Percentiles rank a stretch among this genome's conserved stretches.
These are phyloP conservation scores for Seriola quinqueradiata DNA, from an alignment of 2,113 vertebrate genomes.

Conservation along the genomic window DNA sequence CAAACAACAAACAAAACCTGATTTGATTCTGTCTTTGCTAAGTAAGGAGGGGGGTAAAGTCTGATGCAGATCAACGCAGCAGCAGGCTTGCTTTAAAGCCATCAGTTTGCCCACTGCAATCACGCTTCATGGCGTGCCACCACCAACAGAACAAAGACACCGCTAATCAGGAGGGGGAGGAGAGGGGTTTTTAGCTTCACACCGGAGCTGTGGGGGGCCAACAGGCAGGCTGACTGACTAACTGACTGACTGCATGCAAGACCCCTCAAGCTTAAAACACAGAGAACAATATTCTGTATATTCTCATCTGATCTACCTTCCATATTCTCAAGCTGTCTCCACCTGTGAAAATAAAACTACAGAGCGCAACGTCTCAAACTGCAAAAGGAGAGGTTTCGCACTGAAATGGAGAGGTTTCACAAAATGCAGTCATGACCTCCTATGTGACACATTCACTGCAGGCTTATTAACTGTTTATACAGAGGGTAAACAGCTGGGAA, in stretches of 20 bases:
- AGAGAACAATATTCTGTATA: slow-evolving; percentile 38
- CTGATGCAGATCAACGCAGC: slow-evolving; percentile 77
- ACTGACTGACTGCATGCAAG: slow-evolving; percentile 49
- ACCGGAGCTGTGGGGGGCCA: slow-evolving; percentile 48
- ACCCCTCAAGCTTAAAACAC: slow-evolving; percentile 44
- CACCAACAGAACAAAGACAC: slow-evolving; percentile 74
- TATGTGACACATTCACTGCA: slow-evolving; percentile 56
- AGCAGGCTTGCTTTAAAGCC: slow-evolving; percentile 73
- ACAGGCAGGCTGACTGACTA: slow-evolving; percentile 22
- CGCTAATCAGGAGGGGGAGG: slow-evolving; percentile 70
- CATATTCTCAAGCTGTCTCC: slow-evolving; percentile 43
- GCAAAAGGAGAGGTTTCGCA: slow-evolving; percentile 12
- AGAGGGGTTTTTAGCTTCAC: slow-evolving; percentile 65
- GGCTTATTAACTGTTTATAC: slow-evolving; percentile 76
- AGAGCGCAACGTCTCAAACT: background rate
- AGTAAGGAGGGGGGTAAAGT: slow-evolving; percentile 58
- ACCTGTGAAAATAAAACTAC: slow-evolving; percentile 44
- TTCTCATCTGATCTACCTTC: slow-evolving; percentile 12
- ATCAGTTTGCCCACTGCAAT: slow-evolving; percentile 78
- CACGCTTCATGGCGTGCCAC: slow-evolving; percentile 67
- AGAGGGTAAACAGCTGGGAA: slow-evolving; percentile 80
- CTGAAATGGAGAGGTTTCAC: slow-evolving; percentile 27
- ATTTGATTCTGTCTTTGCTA: slow-evolving; percentile 71
- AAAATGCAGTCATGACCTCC: slow-evolving; percentile 52
- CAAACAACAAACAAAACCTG: slow-evolving; percentile 72